Percentiles rank a stretch among this genome's conserved stretches.
These are phyloP conservation scores for Strongylocentrotus purpuratus DNA, from an alignment of 35 echinoderm and acorn worm species.

Conservation along the genomic window DNA sequence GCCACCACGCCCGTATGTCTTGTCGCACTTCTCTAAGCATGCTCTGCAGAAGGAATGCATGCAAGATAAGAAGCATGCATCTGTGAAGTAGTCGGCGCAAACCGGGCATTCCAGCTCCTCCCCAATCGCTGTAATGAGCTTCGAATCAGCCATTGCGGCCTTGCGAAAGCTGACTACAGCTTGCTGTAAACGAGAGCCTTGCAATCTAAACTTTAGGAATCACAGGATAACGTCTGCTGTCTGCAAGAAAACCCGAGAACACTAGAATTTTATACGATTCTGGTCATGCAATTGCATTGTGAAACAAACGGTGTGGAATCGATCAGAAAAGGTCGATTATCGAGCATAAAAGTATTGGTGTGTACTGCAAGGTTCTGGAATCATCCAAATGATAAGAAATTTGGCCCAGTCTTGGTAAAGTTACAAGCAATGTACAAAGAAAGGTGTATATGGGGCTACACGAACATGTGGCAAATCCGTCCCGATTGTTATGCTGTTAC, in stretches of 20 bases:
- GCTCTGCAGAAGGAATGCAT: constrained; percentile 33
- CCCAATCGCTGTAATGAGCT: constrained; percentile 30
- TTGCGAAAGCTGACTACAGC: not conserved
- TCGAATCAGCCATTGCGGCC: constrained; percentile 19
- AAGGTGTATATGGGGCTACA: too few relatives aligned
- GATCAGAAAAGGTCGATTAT: too few relatives aligned
- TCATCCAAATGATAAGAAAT: too few relatives aligned
- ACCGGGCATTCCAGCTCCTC: constrained; percentile 42
- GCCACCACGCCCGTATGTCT: constrained; percentile 28
- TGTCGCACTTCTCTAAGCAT: constrained; percentile 31
- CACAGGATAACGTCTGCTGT: not conserved
- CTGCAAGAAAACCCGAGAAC: not conserved
- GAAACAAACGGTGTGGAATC: too few relatives aligned
- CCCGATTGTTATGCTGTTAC: too few relatives aligned
- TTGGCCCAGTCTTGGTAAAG: too few relatives aligned
- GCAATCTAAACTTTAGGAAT: not conserved
- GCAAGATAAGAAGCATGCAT: constrained; percentile 23
- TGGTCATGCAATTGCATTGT: too few relatives aligned
- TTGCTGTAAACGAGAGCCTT: not conserved
- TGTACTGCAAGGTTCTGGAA: too few relatives aligned
- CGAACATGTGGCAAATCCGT: too few relatives aligned
- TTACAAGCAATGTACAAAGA: too few relatives aligned
- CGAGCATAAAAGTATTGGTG: too few relatives aligned
- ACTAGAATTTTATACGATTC: too few relatives aligned
- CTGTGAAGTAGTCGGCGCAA: constrained; percentile 33